Evolutionary conservation across 1,140 invertebrate genomes (phyloP).

Genomic region (Musca vetustissima): DNA sequence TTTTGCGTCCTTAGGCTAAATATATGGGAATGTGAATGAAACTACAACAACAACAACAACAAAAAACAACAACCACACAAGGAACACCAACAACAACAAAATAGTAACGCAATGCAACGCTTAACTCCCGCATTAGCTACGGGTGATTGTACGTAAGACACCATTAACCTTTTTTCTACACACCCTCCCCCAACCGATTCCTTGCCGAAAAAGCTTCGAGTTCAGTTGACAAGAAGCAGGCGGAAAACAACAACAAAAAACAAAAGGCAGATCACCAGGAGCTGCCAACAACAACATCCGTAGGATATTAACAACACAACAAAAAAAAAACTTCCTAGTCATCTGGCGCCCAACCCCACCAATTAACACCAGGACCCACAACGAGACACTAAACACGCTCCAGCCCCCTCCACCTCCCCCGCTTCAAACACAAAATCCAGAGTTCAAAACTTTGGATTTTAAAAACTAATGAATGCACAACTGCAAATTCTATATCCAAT

Average conservation of each 20-base stretch:
- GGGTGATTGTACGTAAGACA: neutral
- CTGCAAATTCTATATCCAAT: constrained; percentile 21
- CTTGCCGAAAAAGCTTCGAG: no score
- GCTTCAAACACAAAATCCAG: neutral
- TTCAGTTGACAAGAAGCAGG: neutral
- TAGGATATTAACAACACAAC: no score
- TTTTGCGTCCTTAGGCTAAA: constrained; percentile 14
- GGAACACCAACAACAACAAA: neutral
- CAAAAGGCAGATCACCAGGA: no score
- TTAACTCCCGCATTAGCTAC: constrained; percentile 3
- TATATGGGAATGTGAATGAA: neutral
- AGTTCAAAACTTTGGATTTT: constrained; percentile 4
- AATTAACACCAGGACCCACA: neutral
- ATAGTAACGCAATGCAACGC: constrained; percentile 15
- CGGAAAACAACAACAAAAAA: neutral
- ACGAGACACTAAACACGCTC: neutral
- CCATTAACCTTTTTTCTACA: constrained; percentile 9
- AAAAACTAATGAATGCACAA: constrained; percentile 19
- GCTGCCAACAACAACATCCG: no score
- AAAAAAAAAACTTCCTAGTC: no score
- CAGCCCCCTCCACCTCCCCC: no score
- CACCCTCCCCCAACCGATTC: no score
- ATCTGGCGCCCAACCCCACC: neutral
- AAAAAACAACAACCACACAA: no score
- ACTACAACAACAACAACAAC: neutral